phyloP scores from a whole-genome alignment of 2,888 invertebrate species.

The Tolmerus cingulatus region DNA sequence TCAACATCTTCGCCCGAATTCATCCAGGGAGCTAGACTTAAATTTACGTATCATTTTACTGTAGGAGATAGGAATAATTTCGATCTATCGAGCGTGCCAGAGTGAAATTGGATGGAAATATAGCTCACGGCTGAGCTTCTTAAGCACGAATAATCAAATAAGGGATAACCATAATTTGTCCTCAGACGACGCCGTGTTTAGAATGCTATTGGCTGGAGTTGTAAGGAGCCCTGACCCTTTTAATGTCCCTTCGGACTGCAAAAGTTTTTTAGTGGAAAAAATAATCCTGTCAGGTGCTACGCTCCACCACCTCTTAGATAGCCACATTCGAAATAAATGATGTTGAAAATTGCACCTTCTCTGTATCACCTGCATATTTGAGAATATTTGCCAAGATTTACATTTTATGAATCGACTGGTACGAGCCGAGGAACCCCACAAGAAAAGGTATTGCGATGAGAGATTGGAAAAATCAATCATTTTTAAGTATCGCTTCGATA shows the following conservation, averaged over 20 bases:
- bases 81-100: background rate
- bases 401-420: background rate
- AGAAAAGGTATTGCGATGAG: background rate
- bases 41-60: background rate
- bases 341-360: background rate
- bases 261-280: background rate
- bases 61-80: background rate
- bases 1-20: background rate
- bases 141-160: constrained; percentile 20
- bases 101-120: constrained; percentile 8
- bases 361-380: background rate
- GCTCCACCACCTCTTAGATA: background rate
- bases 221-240: background rate
- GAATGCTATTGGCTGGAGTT: background rate
- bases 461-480: background rate
- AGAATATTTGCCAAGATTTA: background rate
- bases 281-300: background rate
- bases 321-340: background rate
- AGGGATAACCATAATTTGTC: background rate
- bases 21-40: background rate
- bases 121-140: background rate
- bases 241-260: background rate
- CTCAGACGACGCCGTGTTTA: background rate
- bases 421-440: background rate
- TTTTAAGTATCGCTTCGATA: background rate